Base-by-base conservation (phyloP, 2,797 vertebrate species). In the Danio tinwini region DNA sequence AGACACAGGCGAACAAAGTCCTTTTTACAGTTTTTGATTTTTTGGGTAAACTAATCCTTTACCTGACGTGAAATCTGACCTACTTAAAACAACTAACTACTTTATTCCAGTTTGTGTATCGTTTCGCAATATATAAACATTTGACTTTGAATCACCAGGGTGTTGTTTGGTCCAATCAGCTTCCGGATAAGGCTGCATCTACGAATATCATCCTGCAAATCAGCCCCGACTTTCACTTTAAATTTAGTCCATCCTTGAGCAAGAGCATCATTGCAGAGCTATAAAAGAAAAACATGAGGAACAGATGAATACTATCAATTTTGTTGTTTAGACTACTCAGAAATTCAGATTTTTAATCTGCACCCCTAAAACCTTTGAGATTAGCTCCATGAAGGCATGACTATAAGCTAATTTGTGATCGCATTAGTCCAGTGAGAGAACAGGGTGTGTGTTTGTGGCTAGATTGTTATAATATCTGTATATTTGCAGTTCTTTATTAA, bases 211-310 rank as follows among this genome's bases (percentile, higher is more conserved):
- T 96, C 93, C 82, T 94, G 84, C 6, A 96, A 86, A 77, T 95
- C 91, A 1, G 90, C 92, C 3, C 93, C 93, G 0, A 94, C 94
- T 86, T 97, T 96, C 87, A 95, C 93, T 89, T 97, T 95, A 86
- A 96, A 96, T 69, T 67, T 94, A 59, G 88, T 93, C 93, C 93
- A 94, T 29, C 92, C 90, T 7, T 83, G 85, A 56, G 85, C 72
- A 1, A 93, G 90, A 8, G 93, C 91, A 42, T 81, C 9, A 17
- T 70, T 69, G 80, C 85, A 88, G 69, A 86, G 79, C 85, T 82
- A 83, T n/a, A 62, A 78, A 29, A 72, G 73, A 7, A 79, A 72
- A 49, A 59, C 7, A 44, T 16, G 53, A 9, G 16, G 7, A 11
- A 16, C n/a, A 63, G 6, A 74, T 1, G 16, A 52, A n/a, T n/a